Base-by-base conservation (phyloP, 2,888 invertebrate species). In the Aromia moschata region DNA sequence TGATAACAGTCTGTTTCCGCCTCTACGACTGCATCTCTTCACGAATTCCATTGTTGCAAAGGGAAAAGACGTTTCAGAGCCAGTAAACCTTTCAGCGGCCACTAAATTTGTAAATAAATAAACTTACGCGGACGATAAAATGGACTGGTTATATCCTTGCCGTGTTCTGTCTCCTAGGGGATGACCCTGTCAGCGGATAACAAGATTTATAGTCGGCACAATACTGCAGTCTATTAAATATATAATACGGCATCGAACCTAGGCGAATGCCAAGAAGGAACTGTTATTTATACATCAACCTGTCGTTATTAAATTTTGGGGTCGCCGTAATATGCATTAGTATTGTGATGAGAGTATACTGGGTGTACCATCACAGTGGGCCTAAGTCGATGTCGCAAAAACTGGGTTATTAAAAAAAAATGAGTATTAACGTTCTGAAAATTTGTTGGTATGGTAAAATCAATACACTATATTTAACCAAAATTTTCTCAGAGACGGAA, bases 31-130 rank as follows among this genome's bases (percentile, higher is more conserved):
- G 25, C 7, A 7, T 5, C 9, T 14, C 10, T 11, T 37, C 30
- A 38, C 15, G 38, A 49, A 49, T 38, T 49, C 49, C 5, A 40
- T 49, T 49, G 3, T 38, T n/a, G 10, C 5, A 15, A 15, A 38
- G 14, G 11, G 33, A 11, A 10, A 33, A 46, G 47, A 30, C n/a
- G 25, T 33, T 18, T 11, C 10, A 38, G 15, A 15, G 15, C 12
- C 12, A 12, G 38, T 49, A 49, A 49, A 49, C 15, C 20, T 49
- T 49, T 49, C 49, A 49, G n/a, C 49, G 18, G 49, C 25, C 37
- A 38, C 38, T 40, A 49, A 49, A 49, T 49, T 38, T 40, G 38
- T 49, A 49, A 38, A 49, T 49, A 49, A 49, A 49, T 49, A 49
- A 49, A 49, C 37, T 49, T 38, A 49, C 49, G 30, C 14, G 20